Base-by-base conservation (phyloP, 2,113 vertebrate genomes). In the Albula goreensis region DNA sequence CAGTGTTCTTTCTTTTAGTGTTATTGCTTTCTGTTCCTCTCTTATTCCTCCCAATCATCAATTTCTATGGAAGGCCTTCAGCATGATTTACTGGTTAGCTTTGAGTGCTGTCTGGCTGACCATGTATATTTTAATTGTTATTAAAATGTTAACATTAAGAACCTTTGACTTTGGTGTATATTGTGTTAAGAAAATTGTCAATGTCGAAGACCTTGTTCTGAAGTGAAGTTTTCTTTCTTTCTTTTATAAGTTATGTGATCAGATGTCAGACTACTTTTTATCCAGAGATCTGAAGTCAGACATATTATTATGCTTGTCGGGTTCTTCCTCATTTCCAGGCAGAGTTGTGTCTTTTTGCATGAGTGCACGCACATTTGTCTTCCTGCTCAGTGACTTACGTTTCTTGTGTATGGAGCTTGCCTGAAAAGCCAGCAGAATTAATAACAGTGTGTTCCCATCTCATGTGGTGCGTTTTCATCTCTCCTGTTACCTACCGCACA, bases 401-500 rank as follows among this genome's bases (percentile, higher is more conserved):
- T 82, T 53, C 22, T 57, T n/a, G 56, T 84, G 49, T 51, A 78
- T n/a, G 22, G 78, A 51, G 41, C 78, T 85, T 31, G 70, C 9
- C 63, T 22, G 15, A 81, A 52, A 81, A 22, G 22, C n/a, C 77
- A 85, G 91, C 56, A 81, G 41, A 2, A 15, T 80, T 15, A 31
- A 15, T n/a, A n/a, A n/a, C 22, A 19, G 10, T 6, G 66, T 70
- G 22, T 48, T 25, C 31, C 12, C 81, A 78, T 90, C 87, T 82
- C 84, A 86, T 78, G 48, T 90, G 86, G 88, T 92, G 93, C 93
- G 91, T 97, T 95, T 95, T 95, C 60, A 22, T 66, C 17, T 66
- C 95, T 96, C 88, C 96, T 92, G 57, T 89, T 90, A 94, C 94
- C 89, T 89, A 90, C 90, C 92, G 86, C 95, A 95, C 93, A 97